Base-by-base conservation (phyloP, 2,797 vertebrate species). In the Malacoraja senta region DNA sequence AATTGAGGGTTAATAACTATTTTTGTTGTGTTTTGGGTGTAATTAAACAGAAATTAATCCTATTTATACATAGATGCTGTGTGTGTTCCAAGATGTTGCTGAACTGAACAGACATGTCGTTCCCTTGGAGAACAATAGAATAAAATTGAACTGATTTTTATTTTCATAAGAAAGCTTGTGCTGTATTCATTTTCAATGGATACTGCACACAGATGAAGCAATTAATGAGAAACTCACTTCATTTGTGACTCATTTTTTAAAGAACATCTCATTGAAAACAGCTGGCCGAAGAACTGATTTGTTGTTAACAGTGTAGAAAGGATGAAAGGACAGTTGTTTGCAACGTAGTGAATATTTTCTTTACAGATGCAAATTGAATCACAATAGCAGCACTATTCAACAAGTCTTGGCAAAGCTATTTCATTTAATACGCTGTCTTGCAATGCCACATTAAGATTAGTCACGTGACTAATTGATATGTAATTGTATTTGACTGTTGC, bases 361-460 rank as follows among this genome's bases (percentile, higher is more conserved):
- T 91, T 74, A 74, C 65, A 91, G 74, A 91, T 91, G 68, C 24
- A 53, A 91, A 91, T 91, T 74, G 24, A 17, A 91, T 72, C 88
- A 91, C 88, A 91, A 72, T 72, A 29, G 90, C 38, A 29, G 13
- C 90, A 74, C 71, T 74, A 44, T 91, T 91, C 32, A 29, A 53
- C 12, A 44, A 91, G 24, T 74, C 68, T 38, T 53, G 35, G 71
- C 35, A 74, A 35, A 74, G 44, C 44, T 58, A 44, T 12, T 74
- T 71, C 35, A 91, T 91, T 35, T 71, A 71, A 71, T 91, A 74
- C 24, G 61, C 21, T 29, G 35, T 29, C 10, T 72, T 74, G 32
- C 71, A 91, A 44, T 74, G 90, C 90, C 9, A 74, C 35, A 53
- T 32, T 7, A n/a, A 15, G 17, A 26, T 91, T 74, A 19, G 32